These are phyloP conservation scores for Aplodontia rufa DNA, from an alignment of 2,113 vertebrate genomes.

Conservation along the genomic window DNA sequence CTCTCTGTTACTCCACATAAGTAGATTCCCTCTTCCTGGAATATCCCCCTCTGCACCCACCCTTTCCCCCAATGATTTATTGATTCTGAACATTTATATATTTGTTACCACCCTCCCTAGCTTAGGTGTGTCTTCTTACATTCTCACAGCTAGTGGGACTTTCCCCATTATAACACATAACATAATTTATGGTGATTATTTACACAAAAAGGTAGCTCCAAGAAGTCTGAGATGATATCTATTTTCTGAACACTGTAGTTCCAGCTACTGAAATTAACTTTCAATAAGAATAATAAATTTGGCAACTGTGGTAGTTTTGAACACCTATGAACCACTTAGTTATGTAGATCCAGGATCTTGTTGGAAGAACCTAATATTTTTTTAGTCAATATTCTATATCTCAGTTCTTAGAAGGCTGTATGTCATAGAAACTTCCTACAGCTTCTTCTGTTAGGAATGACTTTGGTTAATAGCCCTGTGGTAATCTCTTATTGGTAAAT, in stretches of 20 bases:
- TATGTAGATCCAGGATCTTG: background rate
- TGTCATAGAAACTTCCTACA: background rate
- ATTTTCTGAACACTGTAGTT: background rate
- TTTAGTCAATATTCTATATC: too few relatives aligned
- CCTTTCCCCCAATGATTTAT: fast-evolving
- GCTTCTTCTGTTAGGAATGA: background rate
- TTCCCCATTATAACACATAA: background rate
- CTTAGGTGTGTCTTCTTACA: background rate
- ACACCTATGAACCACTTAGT: background rate
- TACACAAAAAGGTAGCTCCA: background rate
- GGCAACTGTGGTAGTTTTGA: background rate
- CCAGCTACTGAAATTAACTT: background rate
- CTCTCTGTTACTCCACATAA: background rate
- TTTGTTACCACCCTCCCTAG: background rate
- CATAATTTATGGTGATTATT: background rate
- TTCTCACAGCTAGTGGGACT: background rate
- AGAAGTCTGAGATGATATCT: background rate
- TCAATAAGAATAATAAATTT: background rate
- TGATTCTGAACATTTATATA: background rate
- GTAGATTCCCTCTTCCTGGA: background rate
- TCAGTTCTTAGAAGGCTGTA: background rate
- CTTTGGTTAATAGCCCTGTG: background rate
- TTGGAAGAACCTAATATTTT: too few relatives aligned
- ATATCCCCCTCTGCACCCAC: background rate
- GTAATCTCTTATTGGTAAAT: background rate